Percentiles rank a stretch among this genome's conserved stretches.
These are phyloP conservation scores for Callionymus lyra DNA, from an alignment of 2,113 vertebrate genomes.

Conservation along the genomic window DNA sequence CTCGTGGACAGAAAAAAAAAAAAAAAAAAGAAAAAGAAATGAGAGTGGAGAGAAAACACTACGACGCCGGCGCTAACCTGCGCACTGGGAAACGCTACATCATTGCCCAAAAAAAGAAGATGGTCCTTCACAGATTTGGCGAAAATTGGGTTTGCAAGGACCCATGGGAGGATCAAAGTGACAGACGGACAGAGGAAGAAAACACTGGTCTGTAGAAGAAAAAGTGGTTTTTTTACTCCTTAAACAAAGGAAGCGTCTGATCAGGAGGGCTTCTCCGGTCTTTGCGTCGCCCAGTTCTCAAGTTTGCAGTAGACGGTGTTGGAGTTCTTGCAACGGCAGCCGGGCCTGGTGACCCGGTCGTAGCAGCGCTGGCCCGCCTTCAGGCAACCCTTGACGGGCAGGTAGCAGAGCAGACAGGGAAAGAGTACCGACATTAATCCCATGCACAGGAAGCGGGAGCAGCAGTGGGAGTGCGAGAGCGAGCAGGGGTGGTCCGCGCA, in stretches of 20 bases:
- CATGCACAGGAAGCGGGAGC: slow-evolving; percentile 93
- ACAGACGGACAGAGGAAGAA: slow-evolving; percentile 58
- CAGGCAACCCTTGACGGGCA: slow-evolving; percentile 85
- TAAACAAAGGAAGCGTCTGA: slow-evolving; percentile 12
- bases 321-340: slow-evolving; percentile 96
- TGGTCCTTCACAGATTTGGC: slow-evolving; percentile 74
- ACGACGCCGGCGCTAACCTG: slow-evolving; percentile 51
- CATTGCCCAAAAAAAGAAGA: slow-evolving; percentile 55
- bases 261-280: slow-evolving; percentile 86
- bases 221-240: slow-evolving; percentile 41
- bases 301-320: slow-evolving; percentile 98
- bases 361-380: slow-evolving; percentile 84
- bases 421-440: slow-evolving; percentile 83
- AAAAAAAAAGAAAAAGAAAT: slow-evolving; percentile 45
- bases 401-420: slow-evolving; percentile 94
- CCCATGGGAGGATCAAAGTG: slow-evolving; percentile 45
- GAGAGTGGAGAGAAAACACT: slow-evolving; percentile 34
- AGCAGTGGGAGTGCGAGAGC: slow-evolving; percentile 88
- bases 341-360: slow-evolving; percentile 81
- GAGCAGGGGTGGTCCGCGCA: slow-evolving; percentile 94
- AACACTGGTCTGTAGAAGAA: slow-evolving; percentile 53
- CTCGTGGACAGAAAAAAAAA: slow-evolving; percentile 77
- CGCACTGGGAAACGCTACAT: slow-evolving; percentile 67
- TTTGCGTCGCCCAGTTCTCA: slow-evolving; percentile 80
- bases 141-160: slow-evolving; percentile 38